Percentiles rank a stretch among this genome's conserved stretches.
These are phyloP conservation scores for Rhagophthalmus giganteus DNA, from an alignment of 2,888 invertebrate species.

Conservation along the genomic window DNA sequence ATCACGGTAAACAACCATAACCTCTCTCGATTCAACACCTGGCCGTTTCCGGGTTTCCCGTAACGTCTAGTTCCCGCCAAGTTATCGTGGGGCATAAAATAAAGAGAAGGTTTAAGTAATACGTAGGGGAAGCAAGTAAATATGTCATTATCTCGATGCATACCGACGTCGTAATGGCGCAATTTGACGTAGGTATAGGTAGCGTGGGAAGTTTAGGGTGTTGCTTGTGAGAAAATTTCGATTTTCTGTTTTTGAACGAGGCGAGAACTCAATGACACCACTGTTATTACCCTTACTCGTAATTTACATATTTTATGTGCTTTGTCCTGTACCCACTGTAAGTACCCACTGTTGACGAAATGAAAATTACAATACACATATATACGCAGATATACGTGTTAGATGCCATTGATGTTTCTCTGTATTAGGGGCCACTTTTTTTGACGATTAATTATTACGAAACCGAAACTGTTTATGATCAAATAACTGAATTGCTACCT, in stretches of 20 bases:
- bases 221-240: conserved; percentile 15
- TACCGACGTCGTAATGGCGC: conserved; percentile 10
- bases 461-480: too few species aligned
- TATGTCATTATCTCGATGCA: conserved; percentile 21
- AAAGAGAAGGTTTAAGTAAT: conserved; percentile 21
- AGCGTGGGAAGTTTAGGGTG: conserved; percentile 27
- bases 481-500: too few species aligned
- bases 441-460: too few species aligned
- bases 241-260: neutral
- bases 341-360: too few species aligned
- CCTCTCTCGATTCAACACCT: conserved; percentile 19
- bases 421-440: too few species aligned
- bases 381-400: too few species aligned
- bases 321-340: too few species aligned
- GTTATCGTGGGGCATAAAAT: conserved; percentile 1
- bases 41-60: conserved; percentile 29
- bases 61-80: conserved; percentile 24
- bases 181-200: conserved; percentile 12
- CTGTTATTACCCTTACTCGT: neutral
- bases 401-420: too few species aligned
- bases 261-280: neutral
- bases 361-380: too few species aligned
- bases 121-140: conserved; percentile 22
- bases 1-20: neutral
- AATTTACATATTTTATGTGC: neutral